Conservation (phyloP, 1,140 invertebrate species). For the Aporrectodea caliginosa region DNA sequence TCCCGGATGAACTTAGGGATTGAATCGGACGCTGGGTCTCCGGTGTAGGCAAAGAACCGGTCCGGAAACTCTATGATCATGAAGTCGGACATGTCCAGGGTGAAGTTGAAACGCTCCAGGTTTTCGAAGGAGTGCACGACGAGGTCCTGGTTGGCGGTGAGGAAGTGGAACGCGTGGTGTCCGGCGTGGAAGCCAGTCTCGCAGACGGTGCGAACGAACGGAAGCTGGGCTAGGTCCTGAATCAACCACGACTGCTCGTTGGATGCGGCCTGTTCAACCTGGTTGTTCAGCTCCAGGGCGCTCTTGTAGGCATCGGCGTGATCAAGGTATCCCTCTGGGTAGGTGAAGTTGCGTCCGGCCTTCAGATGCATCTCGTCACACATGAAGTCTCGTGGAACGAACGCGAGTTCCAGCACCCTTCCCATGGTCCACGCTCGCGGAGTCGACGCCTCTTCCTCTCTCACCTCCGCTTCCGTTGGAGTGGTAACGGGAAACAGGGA, state of each 20-base stretch:
- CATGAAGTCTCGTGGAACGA: not conserved
- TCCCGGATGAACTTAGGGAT: not conserved
- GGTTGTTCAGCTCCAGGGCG: slow-evolving; percentile 9
- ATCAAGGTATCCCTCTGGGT: not conserved
- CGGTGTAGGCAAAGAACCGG: not conserved
- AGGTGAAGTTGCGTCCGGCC: slow-evolving; percentile 1
- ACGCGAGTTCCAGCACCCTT: not conserved
- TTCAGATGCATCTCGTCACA: slow-evolving; percentile 10
- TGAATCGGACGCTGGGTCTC: not conserved
- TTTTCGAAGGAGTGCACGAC: slow-evolving; percentile 1
- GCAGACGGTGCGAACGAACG: slow-evolving; percentile 11
- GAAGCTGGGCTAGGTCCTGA: slow-evolving; percentile 1
- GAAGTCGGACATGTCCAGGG: not conserved
- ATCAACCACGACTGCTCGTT: slow-evolving; percentile 9
- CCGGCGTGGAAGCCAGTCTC: slow-evolving; percentile 11
- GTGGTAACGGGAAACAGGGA: not conserved
- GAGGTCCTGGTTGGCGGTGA: slow-evolving; percentile 3
- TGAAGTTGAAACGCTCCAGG: slow-evolving; percentile 9
- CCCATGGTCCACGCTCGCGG: not conserved
- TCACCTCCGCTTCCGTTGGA: not conserved
- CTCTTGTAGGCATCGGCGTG: slow-evolving; percentile 17
- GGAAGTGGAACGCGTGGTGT: slow-evolving; percentile 12
- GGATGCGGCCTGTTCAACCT: not conserved
- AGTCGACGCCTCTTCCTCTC: not conserved
- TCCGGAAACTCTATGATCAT: slow-evolving; percentile 9